A percentile compares a stretch with the other conserved stretches of the same genome.
phyloP scores from a whole-genome alignment of 2,888 invertebrate species.

The Drosophila mimetica region DNA sequence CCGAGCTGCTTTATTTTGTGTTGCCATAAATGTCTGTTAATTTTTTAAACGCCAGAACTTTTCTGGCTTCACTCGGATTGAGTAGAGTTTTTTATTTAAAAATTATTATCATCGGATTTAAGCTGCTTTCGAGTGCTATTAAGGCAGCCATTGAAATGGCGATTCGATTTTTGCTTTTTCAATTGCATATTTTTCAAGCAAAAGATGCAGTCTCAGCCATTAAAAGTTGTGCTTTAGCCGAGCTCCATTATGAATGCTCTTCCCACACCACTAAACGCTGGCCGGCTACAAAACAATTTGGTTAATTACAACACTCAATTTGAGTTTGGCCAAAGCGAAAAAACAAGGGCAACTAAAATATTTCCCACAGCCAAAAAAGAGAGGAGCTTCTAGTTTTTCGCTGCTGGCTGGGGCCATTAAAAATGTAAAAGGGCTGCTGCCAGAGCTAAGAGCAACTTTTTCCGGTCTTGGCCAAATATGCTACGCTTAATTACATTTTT shows the following conservation, averaged over 20 bases:
- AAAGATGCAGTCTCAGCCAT: slow-evolving; percentile 22
- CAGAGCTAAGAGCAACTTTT: slow-evolving; percentile 47
- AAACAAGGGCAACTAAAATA: slow-evolving; percentile 21
- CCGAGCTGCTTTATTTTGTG: slow-evolving; percentile 35
- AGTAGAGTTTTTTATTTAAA: slow-evolving; percentile 19
- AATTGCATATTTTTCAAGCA: slow-evolving; percentile 13
- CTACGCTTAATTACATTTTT: slow-evolving; percentile 76
- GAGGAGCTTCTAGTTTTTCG: slow-evolving; percentile 32
- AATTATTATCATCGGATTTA: slow-evolving; percentile 28
- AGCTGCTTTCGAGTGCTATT: slow-evolving; percentile 43
- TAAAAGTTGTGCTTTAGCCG: slow-evolving; percentile 19
- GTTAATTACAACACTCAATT: slow-evolving; percentile 62
- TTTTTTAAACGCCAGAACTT: slow-evolving; percentile 54
- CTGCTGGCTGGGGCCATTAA: slow-evolving; percentile 52
- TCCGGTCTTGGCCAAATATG: slow-evolving; percentile 46
- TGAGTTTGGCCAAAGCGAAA: slow-evolving; percentile 43
- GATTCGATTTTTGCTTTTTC: slow-evolving; percentile 8
- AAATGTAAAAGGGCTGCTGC: slow-evolving; percentile 57
- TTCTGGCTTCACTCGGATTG: slow-evolving; percentile 1
- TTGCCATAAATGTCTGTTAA: slow-evolving; percentile 66
- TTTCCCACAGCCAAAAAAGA: slow-evolving; percentile 18
- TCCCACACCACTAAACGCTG: slow-evolving; percentile 24
- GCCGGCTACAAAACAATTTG: slow-evolving; percentile 59
- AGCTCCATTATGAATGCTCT: slow-evolving; percentile 13
- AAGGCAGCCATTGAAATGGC: slow-evolving; percentile 23